Base-by-base conservation (phyloP, 2,888 invertebrate species). In the Falcaria lacertinaria region DNA sequence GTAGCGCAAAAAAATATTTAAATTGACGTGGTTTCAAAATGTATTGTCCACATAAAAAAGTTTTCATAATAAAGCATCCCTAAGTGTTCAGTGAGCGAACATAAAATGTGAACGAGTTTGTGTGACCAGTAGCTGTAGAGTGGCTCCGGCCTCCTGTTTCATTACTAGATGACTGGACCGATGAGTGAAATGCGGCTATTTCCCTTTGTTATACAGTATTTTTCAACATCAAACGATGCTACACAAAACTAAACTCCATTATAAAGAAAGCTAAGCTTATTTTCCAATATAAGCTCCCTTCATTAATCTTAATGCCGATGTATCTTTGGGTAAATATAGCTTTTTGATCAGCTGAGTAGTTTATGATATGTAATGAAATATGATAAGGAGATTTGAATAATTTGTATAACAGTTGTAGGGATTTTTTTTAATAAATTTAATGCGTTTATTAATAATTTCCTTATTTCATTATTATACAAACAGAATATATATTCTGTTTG, bases 101-200 rank as follows among this genome's bases (percentile, higher is more conserved):
- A 74, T 64, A 72, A 70, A 75, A 74, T 50, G 64, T 54, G 64
- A 64, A 52, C 60, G 56, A 54, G 60, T 63, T 54, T 60, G 57
- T 53, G 61, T 61, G 47, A 47, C 6, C 48, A 55, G 42, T 50
- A 43, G 42, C 55, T 39, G 50, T 52, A 48, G 63, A 70, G 73
- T 64, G 74, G 55, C 57, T 58, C 62, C 60, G 60, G 64, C 60
- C 64, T 45, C 67, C 70, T 64, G 76, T 72, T 76, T 75, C 84
- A 86, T 87, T 84, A 84, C 75, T 73, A 73, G 78, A 83, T 82
- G 83, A 75, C 73, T 71, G 76, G 65, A 57, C 69, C 54, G 69
- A 69, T 67, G 73, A 60, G 65, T 66, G 67, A 68, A 76, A 74
- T 69, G 68, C 74, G 64, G 69, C 63, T 60, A 63, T 69, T 70